Conservation (phyloP, 2,888 invertebrate genomes). For the Chironomus tentans region DNA sequence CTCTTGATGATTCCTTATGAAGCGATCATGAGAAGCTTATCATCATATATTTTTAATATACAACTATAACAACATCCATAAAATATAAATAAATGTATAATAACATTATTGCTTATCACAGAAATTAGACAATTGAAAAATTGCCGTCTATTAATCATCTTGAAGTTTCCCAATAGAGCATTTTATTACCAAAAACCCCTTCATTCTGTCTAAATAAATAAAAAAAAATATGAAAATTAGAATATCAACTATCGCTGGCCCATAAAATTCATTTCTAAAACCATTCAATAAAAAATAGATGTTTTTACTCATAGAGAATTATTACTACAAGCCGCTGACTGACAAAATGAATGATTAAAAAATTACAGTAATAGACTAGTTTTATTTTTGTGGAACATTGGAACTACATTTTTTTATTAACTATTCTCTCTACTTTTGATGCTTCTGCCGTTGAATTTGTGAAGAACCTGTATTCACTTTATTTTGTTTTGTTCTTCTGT, state of each 20-base stretch:
- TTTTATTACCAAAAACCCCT: not conserved
- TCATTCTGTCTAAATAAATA: not conserved
- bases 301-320: not conserved
- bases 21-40: not conserved
- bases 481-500: not conserved
- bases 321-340: not conserved
- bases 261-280: not conserved
- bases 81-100: not conserved
- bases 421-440: no score
- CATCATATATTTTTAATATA: not conserved
- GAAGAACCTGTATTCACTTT: no score
- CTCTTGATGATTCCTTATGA: no score
- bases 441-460: no score
- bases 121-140: conserved; percentile 17
- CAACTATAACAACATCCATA: no score
- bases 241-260: conserved; percentile 3
- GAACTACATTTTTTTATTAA: no score
- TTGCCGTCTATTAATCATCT: conserved; percentile 15
- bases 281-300: not conserved
- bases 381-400: not conserved
- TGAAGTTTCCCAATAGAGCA: not conserved
- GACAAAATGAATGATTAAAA: not conserved
- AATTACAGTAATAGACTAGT: not conserved
- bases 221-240: no score
- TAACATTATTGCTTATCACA: not conserved